Percentiles rank a stretch among this genome's conserved stretches.
phyloP scores from a whole-genome alignment of 2,888 invertebrate species.

The Agrochola lychnidis region DNA sequence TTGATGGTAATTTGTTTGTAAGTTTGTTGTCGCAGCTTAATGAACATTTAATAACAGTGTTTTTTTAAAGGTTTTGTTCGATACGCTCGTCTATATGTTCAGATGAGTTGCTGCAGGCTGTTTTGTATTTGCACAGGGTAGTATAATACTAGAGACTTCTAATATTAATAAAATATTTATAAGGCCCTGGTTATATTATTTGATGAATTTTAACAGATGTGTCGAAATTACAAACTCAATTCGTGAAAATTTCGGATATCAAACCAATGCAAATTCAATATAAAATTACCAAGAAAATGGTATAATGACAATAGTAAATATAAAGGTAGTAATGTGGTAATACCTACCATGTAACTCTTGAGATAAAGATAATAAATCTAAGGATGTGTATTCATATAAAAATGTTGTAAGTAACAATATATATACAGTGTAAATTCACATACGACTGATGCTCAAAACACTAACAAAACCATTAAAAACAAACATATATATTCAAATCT shows the following conservation, averaged over 20 bases:
- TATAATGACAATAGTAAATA: background rate
- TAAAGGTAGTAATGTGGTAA: background rate
- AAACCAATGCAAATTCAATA: background rate
- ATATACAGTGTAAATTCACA: background rate
- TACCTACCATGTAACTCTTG: background rate
- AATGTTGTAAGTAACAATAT: background rate
- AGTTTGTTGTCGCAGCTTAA: conserved; percentile 80
- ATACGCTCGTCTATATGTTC: conserved; percentile 78
- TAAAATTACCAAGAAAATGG: background rate
- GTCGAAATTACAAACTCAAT: background rate
- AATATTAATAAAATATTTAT: background rate
- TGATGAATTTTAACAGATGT: background rate
- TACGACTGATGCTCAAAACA: background rate
- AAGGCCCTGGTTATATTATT: no score
- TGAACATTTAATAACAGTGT: conserved; percentile 86
- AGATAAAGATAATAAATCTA: no score
- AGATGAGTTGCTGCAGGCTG: conserved; percentile 78
- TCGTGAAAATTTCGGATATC: background rate
- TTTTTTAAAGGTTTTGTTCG: conserved; percentile 76
- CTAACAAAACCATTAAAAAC: conserved; percentile 7
- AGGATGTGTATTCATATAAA: background rate
- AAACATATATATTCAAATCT: conserved; percentile 6
- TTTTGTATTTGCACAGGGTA: conserved; percentile 79
- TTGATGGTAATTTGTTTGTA: conserved; percentile 31
- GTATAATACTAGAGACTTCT: conserved; percentile 46